Base-by-base conservation (phyloP, 1,140 invertebrate genomes). In the Platyura marginata region DNA sequence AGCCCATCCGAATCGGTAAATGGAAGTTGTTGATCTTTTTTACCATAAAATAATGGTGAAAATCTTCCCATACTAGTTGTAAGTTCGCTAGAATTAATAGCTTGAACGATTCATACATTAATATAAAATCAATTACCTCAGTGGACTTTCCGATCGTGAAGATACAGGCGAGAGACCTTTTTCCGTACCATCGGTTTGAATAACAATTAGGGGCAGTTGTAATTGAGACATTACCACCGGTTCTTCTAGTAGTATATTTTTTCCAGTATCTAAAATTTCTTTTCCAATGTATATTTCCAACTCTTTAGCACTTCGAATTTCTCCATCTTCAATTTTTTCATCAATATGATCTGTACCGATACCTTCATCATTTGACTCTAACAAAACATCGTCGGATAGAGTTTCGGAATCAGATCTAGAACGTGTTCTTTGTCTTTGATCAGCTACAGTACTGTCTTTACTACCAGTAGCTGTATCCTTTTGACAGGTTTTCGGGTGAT, bases 1-100 rank as follows among this genome's bases (percentile, higher is more conserved):
- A 83, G 55, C 2, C 77, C 78, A 55, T 81, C 80, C 0, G 78
- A 81, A 56, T 81, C 79, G 2, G 78, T 81, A 47, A 79, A 75
- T 4, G 75, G 75, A 18, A 77, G 50, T 41, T 72, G 64, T 44
- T 67, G 64, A 47, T 65, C 67, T 37, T 67, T 59, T 33, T 68
- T 64, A n/a, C 75, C 71, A 53, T 78, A 80, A 50, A 79, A 79
- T 50, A 75, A 70, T 2, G 75, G 72, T 0, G 76, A 79, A 52
- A 79, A 79, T 41, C 72, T 56, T 33, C 72, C 70, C 6, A 47
- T 56, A 21, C 25, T 29, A 6, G 9, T 36, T 8, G 71, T 73
- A 49, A 70, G 69, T 53, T 81, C 79, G 56, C 79, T 40, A 21
- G 13, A 36, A 9, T 5, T n/a, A 18, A 36, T 9, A 36, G 15